Percentiles rank a stretch among this genome's conserved stretches.
These are phyloP conservation scores for Atopsyche davidsoni DNA, from an alignment of 1,140 invertebrate genomes.

Conservation along the genomic window DNA sequence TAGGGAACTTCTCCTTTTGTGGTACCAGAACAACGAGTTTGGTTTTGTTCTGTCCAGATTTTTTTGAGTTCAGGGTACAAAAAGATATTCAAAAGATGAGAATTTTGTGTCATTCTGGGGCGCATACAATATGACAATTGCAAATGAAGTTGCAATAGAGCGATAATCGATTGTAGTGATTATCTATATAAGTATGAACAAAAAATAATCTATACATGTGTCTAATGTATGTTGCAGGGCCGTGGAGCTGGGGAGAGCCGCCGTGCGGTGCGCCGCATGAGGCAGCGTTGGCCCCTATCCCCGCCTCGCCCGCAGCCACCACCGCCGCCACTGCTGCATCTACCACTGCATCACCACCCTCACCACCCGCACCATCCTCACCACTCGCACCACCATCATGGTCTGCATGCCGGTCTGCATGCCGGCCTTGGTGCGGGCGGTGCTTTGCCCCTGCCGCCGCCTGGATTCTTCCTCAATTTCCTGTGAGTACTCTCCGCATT, in stretches of 20 bases:
- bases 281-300: conserved; percentile 35
- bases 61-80: too few species aligned
- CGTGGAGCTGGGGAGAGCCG: too few species aligned
- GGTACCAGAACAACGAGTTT: too few species aligned
- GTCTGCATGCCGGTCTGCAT: conserved; percentile 43
- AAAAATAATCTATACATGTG: too few species aligned
- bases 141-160: too few species aligned
- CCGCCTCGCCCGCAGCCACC: conserved; percentile 33
- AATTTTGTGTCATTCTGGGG: too few species aligned
- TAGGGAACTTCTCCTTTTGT: too few species aligned
- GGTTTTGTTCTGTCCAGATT: too few species aligned
- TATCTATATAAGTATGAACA: too few species aligned
- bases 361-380: conserved; percentile 36
- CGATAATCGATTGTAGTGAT: too few species aligned
- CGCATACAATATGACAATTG: too few species aligned
- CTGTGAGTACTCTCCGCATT: conserved; percentile 66
- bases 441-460: conserved; percentile 41
- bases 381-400: conserved; percentile 36
- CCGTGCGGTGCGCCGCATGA: conserved; percentile 36
- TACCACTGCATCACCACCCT: conserved; percentile 31
- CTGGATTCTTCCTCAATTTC: conserved; percentile 73
- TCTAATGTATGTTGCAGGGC: conserved; percentile 41
- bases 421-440: conserved; percentile 40
- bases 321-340: conserved; percentile 33
- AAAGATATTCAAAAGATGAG: too few species aligned